phyloP scores from a whole-genome alignment of 2,888 invertebrate genomes.

The Epicampocera succincta region DNA sequence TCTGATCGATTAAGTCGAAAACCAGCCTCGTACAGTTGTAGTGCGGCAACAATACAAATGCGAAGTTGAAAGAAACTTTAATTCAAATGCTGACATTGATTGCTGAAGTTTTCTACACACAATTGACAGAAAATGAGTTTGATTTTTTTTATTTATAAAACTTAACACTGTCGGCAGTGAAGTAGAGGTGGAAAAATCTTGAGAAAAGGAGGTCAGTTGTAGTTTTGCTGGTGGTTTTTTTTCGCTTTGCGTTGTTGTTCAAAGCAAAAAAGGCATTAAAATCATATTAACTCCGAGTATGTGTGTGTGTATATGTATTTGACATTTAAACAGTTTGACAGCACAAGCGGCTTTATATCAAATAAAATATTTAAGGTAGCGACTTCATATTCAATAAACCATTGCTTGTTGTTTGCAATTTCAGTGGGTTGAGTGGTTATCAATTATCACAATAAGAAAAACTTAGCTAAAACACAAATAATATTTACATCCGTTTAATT shows the following conservation, averaged over 20 bases:
- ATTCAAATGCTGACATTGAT: conserved; percentile 59
- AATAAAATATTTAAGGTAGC: conserved; percentile 24
- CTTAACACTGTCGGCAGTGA: conserved; percentile 18
- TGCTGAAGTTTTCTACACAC: conserved; percentile 51
- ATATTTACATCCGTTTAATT: conserved; percentile 31
- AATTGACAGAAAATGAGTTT: conserved; percentile 60
- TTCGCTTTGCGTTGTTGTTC: neutral
- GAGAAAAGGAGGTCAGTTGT: conserved; percentile 53
- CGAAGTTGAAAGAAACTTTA: conserved; percentile 2
- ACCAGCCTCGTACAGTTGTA: conserved; percentile 8
- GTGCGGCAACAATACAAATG: conserved; percentile 12
- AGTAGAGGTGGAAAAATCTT: conserved; percentile 42
- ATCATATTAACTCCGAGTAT: conserved; percentile 9
- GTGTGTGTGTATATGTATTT: conserved; percentile 9
- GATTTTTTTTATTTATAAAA: conserved; percentile 19
- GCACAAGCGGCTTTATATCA: neutral
- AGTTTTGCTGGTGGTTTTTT: conserved; percentile 7
- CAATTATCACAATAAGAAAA: conserved; percentile 5
- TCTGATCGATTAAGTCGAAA: neutral
- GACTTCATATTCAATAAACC: neutral
- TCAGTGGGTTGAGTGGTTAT: conserved; percentile 4
- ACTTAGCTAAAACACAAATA: neutral
- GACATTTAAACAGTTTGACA: conserved; percentile 28
- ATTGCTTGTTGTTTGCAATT: neutral
- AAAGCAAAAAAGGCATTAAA: neutral